Conservation (phyloP, 2,797 vertebrate species). For the Lithobates pipiens region DNA sequence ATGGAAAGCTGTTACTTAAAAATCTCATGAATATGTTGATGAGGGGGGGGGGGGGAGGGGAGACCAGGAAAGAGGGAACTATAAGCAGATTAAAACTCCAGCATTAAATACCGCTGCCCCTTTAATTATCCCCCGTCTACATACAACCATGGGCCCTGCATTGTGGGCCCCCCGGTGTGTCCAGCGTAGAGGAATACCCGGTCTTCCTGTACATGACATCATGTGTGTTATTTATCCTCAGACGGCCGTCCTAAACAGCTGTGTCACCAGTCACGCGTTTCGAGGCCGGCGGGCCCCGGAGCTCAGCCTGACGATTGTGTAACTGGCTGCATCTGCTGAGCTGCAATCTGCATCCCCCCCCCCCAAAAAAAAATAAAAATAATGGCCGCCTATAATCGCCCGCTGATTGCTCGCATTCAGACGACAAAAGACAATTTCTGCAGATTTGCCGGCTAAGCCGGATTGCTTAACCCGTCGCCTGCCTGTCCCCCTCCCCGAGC, state of each 20-base stretch:
- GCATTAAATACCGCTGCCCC: too few species aligned
- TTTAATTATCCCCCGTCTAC: too few species aligned
- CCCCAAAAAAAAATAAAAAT: neutral
- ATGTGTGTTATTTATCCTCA: neutral
- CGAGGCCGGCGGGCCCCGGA: neutral
- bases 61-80: too few species aligned
- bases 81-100: too few species aligned
- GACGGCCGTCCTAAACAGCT: neutral
- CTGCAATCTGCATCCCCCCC: neutral
- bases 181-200: neutral
- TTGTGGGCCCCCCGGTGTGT: too few species aligned
- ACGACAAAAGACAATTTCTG: neutral
- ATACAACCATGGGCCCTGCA: too few species aligned
- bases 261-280: constrained; percentile 9
- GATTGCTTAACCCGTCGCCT: neutral
- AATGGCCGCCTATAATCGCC: neutral
- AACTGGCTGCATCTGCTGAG: constrained; percentile 11
- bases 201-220: neutral
- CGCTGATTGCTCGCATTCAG: neutral
- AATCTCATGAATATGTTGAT: too few species aligned
- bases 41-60: too few species aligned
- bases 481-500: neutral
- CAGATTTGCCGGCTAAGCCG: constrained; percentile 8
- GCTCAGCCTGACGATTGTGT: constrained; percentile 2
- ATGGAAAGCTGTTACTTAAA: too few species aligned